Conservation (phyloP, 2,888 invertebrate genomes). For the Ophion costatus region DNA sequence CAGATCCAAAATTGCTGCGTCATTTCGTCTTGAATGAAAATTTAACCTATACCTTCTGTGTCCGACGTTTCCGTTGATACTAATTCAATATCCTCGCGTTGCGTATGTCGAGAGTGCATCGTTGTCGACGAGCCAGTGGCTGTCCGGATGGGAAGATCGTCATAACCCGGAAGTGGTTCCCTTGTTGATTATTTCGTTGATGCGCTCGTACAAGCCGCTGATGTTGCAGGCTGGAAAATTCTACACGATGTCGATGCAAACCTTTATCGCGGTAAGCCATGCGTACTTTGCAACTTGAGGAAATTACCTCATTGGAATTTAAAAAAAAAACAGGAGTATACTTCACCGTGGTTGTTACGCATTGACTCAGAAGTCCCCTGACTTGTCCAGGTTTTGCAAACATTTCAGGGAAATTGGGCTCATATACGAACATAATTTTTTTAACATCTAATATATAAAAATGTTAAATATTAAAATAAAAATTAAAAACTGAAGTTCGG, state of each 20-base stretch:
- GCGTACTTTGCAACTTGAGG: background rate
- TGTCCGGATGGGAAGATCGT: constrained; percentile 73
- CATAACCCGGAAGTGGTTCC: constrained; percentile 45
- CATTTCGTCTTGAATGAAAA: too few relatives aligned
- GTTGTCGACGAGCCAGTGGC: constrained; percentile 71
- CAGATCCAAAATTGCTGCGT: too few relatives aligned
- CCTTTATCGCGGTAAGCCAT: constrained; percentile 71
- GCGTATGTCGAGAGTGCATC: constrained; percentile 54
- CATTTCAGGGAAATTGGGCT: too few relatives aligned
- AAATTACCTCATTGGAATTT: background rate
- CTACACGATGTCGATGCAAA: constrained; percentile 73
- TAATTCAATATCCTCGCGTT: background rate
- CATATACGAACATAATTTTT: too few relatives aligned
- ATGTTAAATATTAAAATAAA: too few relatives aligned
- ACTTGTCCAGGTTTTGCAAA: too few relatives aligned
- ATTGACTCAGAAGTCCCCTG: too few relatives aligned
- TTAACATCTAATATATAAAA: too few relatives aligned
- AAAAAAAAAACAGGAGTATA: too few relatives aligned
- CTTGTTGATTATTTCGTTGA: constrained; percentile 70
- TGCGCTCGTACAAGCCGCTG: constrained; percentile 69
- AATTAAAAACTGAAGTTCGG: too few relatives aligned
- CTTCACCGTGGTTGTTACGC: background rate
- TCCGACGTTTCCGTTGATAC: background rate
- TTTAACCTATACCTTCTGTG: too few relatives aligned
- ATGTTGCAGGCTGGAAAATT: constrained; percentile 73